Percentiles rank a stretch among this genome's conserved stretches.
phyloP scores from a whole-genome alignment of 1,140 invertebrate genomes.

The Drosophila melanica region DNA sequence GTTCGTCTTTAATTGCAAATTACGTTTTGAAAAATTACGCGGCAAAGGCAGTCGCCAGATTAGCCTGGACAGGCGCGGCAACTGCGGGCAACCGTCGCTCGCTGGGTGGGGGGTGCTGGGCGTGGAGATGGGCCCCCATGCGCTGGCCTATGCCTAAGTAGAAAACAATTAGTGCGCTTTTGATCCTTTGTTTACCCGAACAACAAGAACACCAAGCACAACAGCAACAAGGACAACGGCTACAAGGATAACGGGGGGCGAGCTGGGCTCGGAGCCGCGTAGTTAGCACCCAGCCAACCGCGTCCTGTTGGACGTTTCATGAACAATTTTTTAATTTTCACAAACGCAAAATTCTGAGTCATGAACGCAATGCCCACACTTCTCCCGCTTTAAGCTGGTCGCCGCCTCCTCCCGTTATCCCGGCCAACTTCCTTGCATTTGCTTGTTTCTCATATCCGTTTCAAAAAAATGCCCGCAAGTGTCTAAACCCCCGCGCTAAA shows the following conservation, averaged over 20 bases:
- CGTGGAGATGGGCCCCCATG: conserved; percentile 14
- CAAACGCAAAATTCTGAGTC: conserved; percentile 74
- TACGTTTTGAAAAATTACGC: conserved; percentile 82
- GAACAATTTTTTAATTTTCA: conserved; percentile 81
- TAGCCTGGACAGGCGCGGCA: conserved; percentile 44
- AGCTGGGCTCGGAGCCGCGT: conserved; percentile 28
- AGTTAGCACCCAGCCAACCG: conserved; percentile 75
- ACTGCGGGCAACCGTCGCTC: neutral
- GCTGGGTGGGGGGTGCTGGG: neutral
- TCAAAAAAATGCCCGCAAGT: conserved; percentile 76
- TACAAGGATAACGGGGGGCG: conserved; percentile 36
- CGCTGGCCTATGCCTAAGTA: conserved; percentile 63
- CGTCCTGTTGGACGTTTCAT: conserved; percentile 55
- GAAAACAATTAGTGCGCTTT: conserved; percentile 83
- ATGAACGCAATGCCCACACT: conserved; percentile 31
- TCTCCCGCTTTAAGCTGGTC: neutral
- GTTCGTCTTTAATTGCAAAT: conserved; percentile 81
- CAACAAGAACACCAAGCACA: conserved; percentile 54
- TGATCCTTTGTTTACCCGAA: conserved; percentile 83
- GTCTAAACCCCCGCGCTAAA: conserved; percentile 11
- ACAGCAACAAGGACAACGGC: conserved; percentile 36
- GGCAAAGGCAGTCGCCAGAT: conserved; percentile 69
- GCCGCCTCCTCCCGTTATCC: neutral
- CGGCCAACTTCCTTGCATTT: conserved; percentile 57
- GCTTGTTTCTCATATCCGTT: conserved; percentile 80